Conservation (phyloP, 2,797 vertebrate genomes). For the Spinus pinus region DNA sequence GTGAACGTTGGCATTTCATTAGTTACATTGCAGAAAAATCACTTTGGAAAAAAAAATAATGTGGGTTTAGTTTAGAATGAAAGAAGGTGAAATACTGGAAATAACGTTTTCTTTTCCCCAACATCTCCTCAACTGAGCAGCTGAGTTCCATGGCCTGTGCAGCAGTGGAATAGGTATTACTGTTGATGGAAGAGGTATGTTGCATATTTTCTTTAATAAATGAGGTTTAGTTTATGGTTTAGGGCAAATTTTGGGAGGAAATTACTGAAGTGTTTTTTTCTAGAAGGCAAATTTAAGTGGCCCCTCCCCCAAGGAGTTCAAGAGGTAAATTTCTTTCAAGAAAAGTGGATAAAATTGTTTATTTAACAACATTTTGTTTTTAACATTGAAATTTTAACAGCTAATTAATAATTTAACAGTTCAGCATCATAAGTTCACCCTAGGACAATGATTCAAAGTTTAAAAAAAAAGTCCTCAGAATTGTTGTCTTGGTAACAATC, state of each 20-base stretch:
- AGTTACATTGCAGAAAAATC: not conserved
- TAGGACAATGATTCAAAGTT: not conserved
- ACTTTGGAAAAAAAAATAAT: not conserved
- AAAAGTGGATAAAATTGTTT: not conserved
- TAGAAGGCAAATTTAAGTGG: not conserved
- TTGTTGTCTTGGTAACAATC: not conserved
- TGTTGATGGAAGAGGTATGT: slow-evolving; percentile 81
- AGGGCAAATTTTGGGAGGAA: not conserved
- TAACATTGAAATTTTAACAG: not conserved
- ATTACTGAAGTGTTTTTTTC: not conserved
- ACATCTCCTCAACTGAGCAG: slow-evolving; percentile 38
- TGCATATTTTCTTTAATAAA: not conserved
- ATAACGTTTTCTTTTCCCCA: not conserved
- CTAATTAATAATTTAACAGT: not conserved
- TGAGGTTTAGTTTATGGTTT: not conserved
- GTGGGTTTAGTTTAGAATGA: not conserved
- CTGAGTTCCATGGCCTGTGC: slow-evolving; percentile 80
- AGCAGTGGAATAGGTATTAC: slow-evolving; percentile 80
- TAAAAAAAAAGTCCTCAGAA: not conserved
- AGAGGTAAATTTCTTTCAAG: not conserved
- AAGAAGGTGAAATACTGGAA: not conserved
- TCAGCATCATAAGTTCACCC: no score
- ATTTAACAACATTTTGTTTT: not conserved
- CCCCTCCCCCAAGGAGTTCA: fast-evolving
- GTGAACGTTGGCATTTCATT: not conserved